Percentiles rank a stretch among this genome's conserved stretches.
phyloP scores from a whole-genome alignment of 2,888 invertebrate genomes.

The Apamea crenata region DNA sequence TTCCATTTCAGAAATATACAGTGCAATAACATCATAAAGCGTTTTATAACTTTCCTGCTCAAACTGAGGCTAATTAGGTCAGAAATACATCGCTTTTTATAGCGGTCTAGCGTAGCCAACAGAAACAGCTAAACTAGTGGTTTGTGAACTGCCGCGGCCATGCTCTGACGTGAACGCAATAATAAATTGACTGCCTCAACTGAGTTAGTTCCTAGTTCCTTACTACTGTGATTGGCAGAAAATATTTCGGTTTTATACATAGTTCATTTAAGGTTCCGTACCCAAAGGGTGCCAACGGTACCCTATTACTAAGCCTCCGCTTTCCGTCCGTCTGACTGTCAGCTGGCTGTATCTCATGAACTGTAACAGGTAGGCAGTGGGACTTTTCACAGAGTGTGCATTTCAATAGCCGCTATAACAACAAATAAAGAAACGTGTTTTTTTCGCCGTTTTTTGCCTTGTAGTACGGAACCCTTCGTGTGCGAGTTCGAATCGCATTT shows the following conservation, averaged over 20 bases:
- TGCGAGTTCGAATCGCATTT: neutral
- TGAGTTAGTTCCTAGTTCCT: conserved; percentile 44
- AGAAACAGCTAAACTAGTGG: conserved; percentile 37
- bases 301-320: too few relatives aligned
- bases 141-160: conserved; percentile 35
- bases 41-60: conserved; percentile 36
- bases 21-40: conserved; percentile 35
- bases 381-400: too few relatives aligned
- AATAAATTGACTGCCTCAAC: conserved; percentile 45
- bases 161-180: conserved; percentile 19
- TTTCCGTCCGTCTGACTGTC: too few relatives aligned
- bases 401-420: too few relatives aligned
- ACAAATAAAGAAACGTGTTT: too few relatives aligned
- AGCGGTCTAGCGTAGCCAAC: conserved; percentile 23
- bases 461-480: too few relatives aligned
- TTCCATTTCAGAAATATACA: conserved; percentile 2
- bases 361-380: too few relatives aligned
- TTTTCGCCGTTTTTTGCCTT: too few relatives aligned
- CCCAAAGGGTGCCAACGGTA: too few relatives aligned
- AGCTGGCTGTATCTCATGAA: too few relatives aligned
- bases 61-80: conserved; percentile 45
- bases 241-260: neutral
- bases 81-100: conserved; percentile 47
- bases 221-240: conserved; percentile 22
- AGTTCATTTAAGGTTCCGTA: too few relatives aligned